Base-by-base conservation (phyloP, 2,797 vertebrate species). In the Pseudomugil tenellus region DNA sequence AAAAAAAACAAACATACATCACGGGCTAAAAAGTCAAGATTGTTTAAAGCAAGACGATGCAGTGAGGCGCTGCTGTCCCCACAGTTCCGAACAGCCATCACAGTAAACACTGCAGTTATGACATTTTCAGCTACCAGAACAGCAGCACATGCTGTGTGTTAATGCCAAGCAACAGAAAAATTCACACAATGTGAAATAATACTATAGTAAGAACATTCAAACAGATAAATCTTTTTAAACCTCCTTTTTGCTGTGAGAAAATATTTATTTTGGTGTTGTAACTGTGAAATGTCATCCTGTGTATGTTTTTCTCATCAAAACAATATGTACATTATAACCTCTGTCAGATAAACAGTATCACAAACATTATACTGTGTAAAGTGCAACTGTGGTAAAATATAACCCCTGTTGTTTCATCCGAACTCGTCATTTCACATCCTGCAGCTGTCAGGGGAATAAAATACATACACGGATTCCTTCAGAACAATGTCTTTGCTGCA, bases 81-180 rank as follows among this genome's bases (percentile, higher is more conserved):
- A 46, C 55, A 13, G 52, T 46, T 26, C 12, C 7, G 2, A 51
- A 29, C 55, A 31, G 41, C 37, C 62, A 19, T 74, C 81, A 79
- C 76, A 39, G 63, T 78, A n/a, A 77, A 54, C 43, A 78, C 58
- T 81, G 71, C 77, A 83, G 39, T 74, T 72, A 31, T 48, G 26
- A 52, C 77, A 19, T 25, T 16, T 52, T 72, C 58, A 54, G 21
- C 41, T 82, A 82, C 73, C 74, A 83, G 88, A 88, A 67, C 58
- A 78, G 78, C 69, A 7, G 46, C 13, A 43, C 48, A 14, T 32
- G 21, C 29, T 58, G 5, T 37, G 32, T 46, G 13, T 68, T 37
- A 31, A 2, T 58, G 19, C 55, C 52, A 72, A 54, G 67, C 54
- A 32, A 39, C 7, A 58, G 55, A 76, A 60, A 46, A 49, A 28